A percentile compares a stretch with the other conserved stretches of the same genome.
phyloP scores from a whole-genome alignment of 1,140 invertebrate genomes.

The Atta colombica region DNA sequence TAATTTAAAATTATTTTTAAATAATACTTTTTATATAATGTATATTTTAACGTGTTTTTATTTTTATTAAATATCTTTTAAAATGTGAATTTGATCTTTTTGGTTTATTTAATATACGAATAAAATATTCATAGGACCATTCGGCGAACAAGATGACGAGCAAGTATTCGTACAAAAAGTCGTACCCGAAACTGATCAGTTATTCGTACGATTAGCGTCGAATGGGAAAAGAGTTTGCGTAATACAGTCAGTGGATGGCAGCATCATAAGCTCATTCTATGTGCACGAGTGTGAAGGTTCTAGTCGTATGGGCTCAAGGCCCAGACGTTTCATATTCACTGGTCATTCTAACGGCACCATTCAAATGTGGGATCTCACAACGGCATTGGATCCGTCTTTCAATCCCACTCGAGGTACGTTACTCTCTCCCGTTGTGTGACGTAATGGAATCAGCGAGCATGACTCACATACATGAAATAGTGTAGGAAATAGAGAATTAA shows the following conservation, averaged over 20 bases:
- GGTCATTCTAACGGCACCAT: slow-evolving; percentile 98
- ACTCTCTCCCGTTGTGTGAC: slow-evolving; percentile 35
- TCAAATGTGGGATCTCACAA: slow-evolving; percentile 99
- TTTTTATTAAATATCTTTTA: slow-evolving; percentile 14
- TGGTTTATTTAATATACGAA: slow-evolving; percentile 12
- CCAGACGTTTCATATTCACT: slow-evolving; percentile 96
- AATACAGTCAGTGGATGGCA: slow-evolving; percentile 97
- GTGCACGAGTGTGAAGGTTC: slow-evolving; percentile 99
- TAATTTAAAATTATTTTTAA: background rate
- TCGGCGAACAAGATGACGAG: slow-evolving; percentile 98
- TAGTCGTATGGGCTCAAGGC: slow-evolving; percentile 95
- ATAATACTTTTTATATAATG: background rate
- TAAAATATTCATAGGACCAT: slow-evolving; percentile 90
- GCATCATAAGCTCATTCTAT: slow-evolving; percentile 98
- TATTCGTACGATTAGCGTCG: slow-evolving; percentile 97
- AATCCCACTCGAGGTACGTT: slow-evolving; percentile 89
- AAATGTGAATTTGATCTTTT: background rate
- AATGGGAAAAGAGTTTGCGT: slow-evolving; percentile 98
- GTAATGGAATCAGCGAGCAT: slow-evolving; percentile 11
- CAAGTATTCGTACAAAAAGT: slow-evolving; percentile 99
- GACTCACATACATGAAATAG: background rate
- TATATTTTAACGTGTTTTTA: background rate
- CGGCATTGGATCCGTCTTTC: slow-evolving; percentile 94
- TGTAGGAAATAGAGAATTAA: background rate
- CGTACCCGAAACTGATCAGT: slow-evolving; percentile 97